phyloP scores from a whole-genome alignment of 2,113 vertebrate genomes.

The Pedionomus torquatus region DNA sequence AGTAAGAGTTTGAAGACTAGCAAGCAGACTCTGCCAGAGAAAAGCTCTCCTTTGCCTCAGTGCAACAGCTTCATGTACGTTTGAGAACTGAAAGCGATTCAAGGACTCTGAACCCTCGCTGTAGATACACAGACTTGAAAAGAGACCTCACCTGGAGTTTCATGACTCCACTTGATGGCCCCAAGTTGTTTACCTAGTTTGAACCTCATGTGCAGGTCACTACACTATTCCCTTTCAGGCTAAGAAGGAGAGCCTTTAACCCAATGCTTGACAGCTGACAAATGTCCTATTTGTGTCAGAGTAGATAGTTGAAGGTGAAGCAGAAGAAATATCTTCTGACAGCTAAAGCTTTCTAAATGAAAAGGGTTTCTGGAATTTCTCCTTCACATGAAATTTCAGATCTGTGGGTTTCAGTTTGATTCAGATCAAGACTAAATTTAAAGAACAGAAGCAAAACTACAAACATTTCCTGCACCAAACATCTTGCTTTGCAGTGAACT shows the following conservation, averaged over 20 bases:
- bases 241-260: not conserved
- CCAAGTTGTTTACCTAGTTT: not conserved
- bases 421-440: not conserved
- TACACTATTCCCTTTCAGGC: not conserved
- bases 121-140: not conserved
- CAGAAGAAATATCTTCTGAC: not conserved
- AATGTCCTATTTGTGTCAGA: not conserved
- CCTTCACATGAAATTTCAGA: not conserved
- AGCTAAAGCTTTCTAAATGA: not conserved
- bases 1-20: not conserved
- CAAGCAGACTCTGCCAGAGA: not conserved
- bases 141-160: not conserved
- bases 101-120: not conserved
- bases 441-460: not conserved
- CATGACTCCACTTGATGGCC: not conserved
- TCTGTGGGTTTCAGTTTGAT: not conserved
- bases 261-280: not conserved
- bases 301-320: not conserved
- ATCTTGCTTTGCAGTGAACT: not conserved
- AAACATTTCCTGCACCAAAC: not conserved
- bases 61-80: not conserved
- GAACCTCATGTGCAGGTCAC: not conserved
- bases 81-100: not conserved
- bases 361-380: not conserved
- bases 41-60: not conserved